Evolutionary conservation across 2,888 invertebrate species (phyloP).

Genomic region (Coelinius sp.): DNA sequence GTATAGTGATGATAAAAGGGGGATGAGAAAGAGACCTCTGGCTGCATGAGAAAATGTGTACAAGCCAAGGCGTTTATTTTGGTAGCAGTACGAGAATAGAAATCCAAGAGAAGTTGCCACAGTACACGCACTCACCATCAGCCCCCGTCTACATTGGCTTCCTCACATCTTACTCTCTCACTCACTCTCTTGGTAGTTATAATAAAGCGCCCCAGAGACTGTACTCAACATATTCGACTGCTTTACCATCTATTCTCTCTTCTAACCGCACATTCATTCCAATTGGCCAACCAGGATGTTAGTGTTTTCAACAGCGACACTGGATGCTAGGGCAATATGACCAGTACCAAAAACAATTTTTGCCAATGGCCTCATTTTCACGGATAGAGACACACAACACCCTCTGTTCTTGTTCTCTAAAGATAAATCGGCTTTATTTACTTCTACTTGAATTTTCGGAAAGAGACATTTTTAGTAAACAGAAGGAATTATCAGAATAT

Average conservation of each 20-base stretch:
- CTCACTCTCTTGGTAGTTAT: conserved; percentile 45
- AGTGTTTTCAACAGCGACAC: conserved; percentile 42
- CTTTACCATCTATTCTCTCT: neutral
- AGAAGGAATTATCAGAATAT: too few relatives aligned
- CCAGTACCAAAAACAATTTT: neutral
- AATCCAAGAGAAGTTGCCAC: conserved; percentile 41
- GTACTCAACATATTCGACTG: neutral
- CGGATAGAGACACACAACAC: conserved; percentile 23
- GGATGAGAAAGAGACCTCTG: conserved; percentile 34
- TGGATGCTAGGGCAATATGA: neutral
- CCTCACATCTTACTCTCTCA: conserved; percentile 21
- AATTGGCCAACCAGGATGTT: conserved; percentile 46
- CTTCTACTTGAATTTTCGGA: too few relatives aligned
- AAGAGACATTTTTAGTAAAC: too few relatives aligned
- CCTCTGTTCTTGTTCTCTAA: conserved; percentile 33
- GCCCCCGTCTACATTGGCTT: conserved; percentile 30
- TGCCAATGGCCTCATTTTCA: conserved; percentile 35
- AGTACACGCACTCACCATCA: conserved; percentile 42
- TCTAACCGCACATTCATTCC: neutral
- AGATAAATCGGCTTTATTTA: conserved; percentile 29
- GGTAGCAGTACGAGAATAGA: conserved; percentile 47
- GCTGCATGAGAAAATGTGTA: conserved; percentile 42
- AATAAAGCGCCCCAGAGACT: conserved; percentile 48
- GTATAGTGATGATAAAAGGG: conserved; percentile 20
- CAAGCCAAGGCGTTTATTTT: conserved; percentile 48